Base-by-base conservation (phyloP, 1,140 invertebrate species). In the Drosophila kurseongensis region DNA sequence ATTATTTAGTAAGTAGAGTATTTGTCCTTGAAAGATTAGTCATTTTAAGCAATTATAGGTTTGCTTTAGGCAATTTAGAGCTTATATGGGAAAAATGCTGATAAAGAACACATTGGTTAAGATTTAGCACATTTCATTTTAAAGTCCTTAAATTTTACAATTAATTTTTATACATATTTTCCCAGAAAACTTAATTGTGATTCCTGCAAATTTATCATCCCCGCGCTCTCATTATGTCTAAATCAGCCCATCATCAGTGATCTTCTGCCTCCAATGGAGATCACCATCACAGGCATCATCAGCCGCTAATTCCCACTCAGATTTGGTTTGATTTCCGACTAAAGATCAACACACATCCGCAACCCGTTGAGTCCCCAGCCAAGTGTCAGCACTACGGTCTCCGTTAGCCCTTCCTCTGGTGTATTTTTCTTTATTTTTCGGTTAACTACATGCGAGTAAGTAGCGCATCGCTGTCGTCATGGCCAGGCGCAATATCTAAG, bases 381-480 rank as follows among this genome's bases (percentile, higher is more conserved):
- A 59, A 82, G 51, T 89, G 84, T 84, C 79, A 86, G 48, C 80
- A 63, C 71, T 72, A 51, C 32, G 63, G 57, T 47, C 52, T 41
- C 55, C 18, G 14, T 32, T 51, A 23, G 48, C 48, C 47, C 14
- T 38, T 6, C 40, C 40, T 10, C 29, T 48, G 18, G 23, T 44
- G 1, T 36, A 32, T n/a, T 52, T 44, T 54, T 56, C 42, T 41
- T 14, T 44, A 41, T 40, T 44, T 54, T 44, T 60, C 42, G 67
- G 61, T 63, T 83, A 73, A 78, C 82, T 80, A 86, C 82, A 88
- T 86, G 67, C 50, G 67, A 55, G 67, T 54, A 72, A 82, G 82
- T 72, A 57, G 84, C 77, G 75, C 81, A 73, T 73, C 76, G 78
- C 74, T 83, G 76, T 84, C 74, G 86, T 83, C 80, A 84, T 79